Conservation (phyloP, 2,888 invertebrate genomes). For the Salpingus planirostris region DNA sequence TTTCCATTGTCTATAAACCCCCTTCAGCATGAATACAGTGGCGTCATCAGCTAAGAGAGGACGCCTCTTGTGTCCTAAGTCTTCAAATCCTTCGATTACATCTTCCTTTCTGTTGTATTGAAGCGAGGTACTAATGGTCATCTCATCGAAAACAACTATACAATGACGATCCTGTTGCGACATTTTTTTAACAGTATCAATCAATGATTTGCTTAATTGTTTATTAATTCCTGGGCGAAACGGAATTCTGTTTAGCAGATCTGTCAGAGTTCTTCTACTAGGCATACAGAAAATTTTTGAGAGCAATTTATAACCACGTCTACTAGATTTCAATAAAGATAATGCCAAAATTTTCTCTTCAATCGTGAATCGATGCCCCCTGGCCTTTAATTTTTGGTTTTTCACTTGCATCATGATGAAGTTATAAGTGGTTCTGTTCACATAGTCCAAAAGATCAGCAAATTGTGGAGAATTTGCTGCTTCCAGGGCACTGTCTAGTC, state of each 20-base stretch:
- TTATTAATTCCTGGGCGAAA: conserved; percentile 2
- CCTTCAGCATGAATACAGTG: no score
- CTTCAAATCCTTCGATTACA: neutral
- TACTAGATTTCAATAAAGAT: conserved; percentile 5
- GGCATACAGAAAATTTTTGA: conserved; percentile 9
- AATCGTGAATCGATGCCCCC: no score
- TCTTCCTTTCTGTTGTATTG: conserved; percentile 1
- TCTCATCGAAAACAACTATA: conserved; percentile 3
- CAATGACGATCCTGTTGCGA: neutral
- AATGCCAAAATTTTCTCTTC: conserved; percentile 9
- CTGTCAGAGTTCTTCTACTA: conserved; percentile 5
- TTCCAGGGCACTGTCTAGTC: neutral
- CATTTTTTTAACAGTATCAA: neutral
- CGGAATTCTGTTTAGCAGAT: conserved; percentile 2
- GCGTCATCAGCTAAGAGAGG: neutral
- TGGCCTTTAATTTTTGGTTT: conserved; percentile 4
- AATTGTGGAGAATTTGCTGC: neutral
- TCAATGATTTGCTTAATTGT: neutral
- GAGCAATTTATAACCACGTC: conserved; percentile 2
- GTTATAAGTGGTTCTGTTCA: conserved; percentile 1
- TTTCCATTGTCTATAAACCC: conserved; percentile 3
- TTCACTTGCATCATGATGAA: conserved; percentile 3
- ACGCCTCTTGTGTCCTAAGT: neutral
- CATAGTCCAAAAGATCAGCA: neutral
- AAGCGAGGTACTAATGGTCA: neutral